Conservation (phyloP, 2,797 vertebrate genomes). For the Rhynchonycteris naso region DNA sequence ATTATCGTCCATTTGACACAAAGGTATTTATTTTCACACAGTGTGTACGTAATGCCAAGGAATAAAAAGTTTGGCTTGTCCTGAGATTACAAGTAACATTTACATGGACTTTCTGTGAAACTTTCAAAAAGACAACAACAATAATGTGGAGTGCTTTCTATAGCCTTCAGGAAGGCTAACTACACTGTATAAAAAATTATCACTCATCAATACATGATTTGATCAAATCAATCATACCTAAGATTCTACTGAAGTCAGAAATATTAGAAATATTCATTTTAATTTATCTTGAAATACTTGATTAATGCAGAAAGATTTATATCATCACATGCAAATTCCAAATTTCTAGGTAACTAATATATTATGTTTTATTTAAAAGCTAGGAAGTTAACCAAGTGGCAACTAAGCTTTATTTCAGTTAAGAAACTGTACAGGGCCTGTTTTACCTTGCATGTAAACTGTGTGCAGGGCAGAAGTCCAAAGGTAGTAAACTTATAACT, state of each 20-base stretch:
- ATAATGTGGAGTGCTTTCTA: neutral
- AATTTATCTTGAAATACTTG: conserved; percentile 38
- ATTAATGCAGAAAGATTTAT: neutral
- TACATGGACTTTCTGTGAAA: neutral
- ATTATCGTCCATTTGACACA: neutral
- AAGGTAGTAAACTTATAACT: conserved; percentile 50
- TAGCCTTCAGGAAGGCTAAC: neutral
- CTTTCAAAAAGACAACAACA: neutral
- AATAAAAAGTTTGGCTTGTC: neutral
- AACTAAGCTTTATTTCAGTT: conserved; percentile 17
- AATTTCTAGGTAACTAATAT: neutral
- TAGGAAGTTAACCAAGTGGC: neutral
- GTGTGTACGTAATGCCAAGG: neutral
- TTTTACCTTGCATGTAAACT: neutral
- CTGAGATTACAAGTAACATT: neutral
- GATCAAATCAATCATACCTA: neutral
- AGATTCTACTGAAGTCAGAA: neutral
- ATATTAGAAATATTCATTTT: neutral
- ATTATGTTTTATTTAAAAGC: conserved; percentile 3
- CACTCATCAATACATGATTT: neutral
- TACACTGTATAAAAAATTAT: conserved; percentile 21
- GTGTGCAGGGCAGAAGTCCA: neutral
- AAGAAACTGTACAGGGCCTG: neutral
- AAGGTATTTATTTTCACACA: neutral
- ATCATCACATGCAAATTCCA: neutral